These are phyloP conservation scores for Rhogogaster chlorosoma DNA, from an alignment of 2,888 invertebrate genomes.

Conservation along the genomic window DNA sequence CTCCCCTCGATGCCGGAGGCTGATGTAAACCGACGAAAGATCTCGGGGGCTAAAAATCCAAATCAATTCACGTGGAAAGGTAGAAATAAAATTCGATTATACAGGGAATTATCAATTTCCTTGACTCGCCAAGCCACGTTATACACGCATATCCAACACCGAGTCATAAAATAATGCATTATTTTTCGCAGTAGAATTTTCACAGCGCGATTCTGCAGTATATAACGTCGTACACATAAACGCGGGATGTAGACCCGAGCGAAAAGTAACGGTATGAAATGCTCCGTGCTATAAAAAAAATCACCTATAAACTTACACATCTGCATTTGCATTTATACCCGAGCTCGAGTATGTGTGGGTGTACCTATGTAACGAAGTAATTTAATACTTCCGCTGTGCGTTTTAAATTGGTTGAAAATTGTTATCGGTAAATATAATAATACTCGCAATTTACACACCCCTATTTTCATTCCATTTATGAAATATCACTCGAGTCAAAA, in stretches of 20 bases:
- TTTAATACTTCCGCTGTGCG: conserved; percentile 5
- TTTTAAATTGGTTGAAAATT: background rate
- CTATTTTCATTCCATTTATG: background rate
- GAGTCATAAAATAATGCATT: background rate
- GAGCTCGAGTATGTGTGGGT: background rate
- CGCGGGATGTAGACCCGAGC: background rate
- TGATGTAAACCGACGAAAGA: background rate
- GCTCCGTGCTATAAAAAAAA: background rate
- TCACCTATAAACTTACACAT: background rate
- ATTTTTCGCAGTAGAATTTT: background rate
- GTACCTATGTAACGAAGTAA: background rate
- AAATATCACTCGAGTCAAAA: background rate
- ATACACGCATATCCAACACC: background rate
- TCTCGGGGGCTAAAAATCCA: background rate
- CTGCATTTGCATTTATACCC: background rate
- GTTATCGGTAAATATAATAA: background rate
- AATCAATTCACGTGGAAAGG: background rate
- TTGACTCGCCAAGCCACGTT: background rate
- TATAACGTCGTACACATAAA: background rate
- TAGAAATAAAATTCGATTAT: background rate
- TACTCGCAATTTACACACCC: background rate
- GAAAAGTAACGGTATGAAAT: background rate
- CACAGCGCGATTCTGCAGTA: background rate
- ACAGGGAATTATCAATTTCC: background rate
- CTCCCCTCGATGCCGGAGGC: background rate